phyloP scores from a whole-genome alignment of 2,797 vertebrate species.

The Melanotaenia parkinsoni region DNA sequence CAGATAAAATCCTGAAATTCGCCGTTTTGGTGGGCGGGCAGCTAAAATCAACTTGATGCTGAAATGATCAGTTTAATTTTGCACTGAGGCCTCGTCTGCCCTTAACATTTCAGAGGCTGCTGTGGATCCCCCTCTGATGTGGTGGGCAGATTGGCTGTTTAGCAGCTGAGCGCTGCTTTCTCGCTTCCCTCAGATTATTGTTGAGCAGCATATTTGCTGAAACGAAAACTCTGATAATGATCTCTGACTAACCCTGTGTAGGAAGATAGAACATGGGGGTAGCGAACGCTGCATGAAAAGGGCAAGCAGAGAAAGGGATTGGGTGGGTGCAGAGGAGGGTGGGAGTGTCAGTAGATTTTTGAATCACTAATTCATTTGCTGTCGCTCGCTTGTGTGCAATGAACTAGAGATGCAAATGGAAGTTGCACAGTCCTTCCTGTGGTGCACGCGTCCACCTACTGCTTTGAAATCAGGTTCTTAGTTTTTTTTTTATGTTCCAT shows the following conservation, averaged over 20 bases:
- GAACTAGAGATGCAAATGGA: slow-evolving; percentile 10
- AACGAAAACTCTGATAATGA: slow-evolving; percentile 22
- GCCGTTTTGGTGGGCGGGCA: too few species aligned
- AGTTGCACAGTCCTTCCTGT: slow-evolving; percentile 12
- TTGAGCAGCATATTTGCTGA: slow-evolving; percentile 19
- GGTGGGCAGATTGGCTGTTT: slow-evolving; percentile 12
- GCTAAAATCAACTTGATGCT: background rate
- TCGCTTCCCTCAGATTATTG: slow-evolving; percentile 6
- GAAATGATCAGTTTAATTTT: slow-evolving; percentile 15
- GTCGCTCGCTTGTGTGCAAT: background rate
- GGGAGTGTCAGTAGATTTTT: slow-evolving; percentile 30
- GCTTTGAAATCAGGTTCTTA: background rate
- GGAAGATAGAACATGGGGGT: slow-evolving; percentile 30
- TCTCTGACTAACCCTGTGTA: slow-evolving; percentile 61
- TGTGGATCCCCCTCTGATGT: background rate
- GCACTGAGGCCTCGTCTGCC: background rate
- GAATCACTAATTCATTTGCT: slow-evolving; percentile 25
- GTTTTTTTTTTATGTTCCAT: background rate
- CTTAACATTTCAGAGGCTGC: slow-evolving; percentile 7
- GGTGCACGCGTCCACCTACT: background rate
- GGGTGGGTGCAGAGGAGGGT: slow-evolving; percentile 12
- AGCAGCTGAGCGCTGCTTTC: slow-evolving; percentile 1
- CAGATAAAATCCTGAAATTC: background rate
- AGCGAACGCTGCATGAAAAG: slow-evolving; percentile 26
- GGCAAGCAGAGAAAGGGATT: slow-evolving; percentile 22